phyloP scores from a whole-genome alignment of 2,797 vertebrate genomes.

The Odontamblyopus rebecca region DNA sequence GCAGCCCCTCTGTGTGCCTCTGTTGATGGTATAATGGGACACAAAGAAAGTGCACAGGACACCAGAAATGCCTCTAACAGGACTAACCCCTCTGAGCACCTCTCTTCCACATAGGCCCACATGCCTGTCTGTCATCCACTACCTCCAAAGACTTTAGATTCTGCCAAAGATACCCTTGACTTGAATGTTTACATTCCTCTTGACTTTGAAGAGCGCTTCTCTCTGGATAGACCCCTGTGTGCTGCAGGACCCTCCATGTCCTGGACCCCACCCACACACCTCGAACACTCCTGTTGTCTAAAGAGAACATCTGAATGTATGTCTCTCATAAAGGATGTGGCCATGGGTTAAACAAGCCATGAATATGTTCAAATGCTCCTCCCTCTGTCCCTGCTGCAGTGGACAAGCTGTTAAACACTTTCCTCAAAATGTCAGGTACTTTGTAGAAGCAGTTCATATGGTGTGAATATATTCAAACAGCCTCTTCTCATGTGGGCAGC shows the following conservation, averaged over 20 bases:
- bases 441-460: conserved; percentile 28
- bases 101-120: conserved; percentile 80
- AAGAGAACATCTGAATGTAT: conserved; percentile 74
- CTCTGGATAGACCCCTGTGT: conserved; percentile 32
- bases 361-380: conserved; percentile 19
- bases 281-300: conserved; percentile 38
- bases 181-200: conserved; percentile 76
- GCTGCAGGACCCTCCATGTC: conserved; percentile 29
- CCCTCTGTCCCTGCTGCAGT: conserved; percentile 25
- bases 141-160: conserved; percentile 80
- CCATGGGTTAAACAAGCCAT: conserved; percentile 24
- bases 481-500: conserved; percentile 17
- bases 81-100: conserved; percentile 82
- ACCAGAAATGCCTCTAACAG: conserved; percentile 80
- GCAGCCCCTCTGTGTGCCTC: conserved; percentile 47
- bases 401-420: conserved; percentile 17
- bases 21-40: conserved; percentile 44
- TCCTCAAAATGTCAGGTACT: conserved; percentile 31
- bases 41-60: conserved; percentile 57
- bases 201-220: conserved; percentile 51
- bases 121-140: conserved; percentile 77
- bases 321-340: conserved; percentile 59
- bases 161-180: conserved; percentile 69
- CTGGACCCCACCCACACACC: conserved; percentile 15
- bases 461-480: conserved; percentile 26